Evolutionary conservation across 2,888 invertebrate species (phyloP).

Genomic region (Rugalucina vietnamica): DNA sequence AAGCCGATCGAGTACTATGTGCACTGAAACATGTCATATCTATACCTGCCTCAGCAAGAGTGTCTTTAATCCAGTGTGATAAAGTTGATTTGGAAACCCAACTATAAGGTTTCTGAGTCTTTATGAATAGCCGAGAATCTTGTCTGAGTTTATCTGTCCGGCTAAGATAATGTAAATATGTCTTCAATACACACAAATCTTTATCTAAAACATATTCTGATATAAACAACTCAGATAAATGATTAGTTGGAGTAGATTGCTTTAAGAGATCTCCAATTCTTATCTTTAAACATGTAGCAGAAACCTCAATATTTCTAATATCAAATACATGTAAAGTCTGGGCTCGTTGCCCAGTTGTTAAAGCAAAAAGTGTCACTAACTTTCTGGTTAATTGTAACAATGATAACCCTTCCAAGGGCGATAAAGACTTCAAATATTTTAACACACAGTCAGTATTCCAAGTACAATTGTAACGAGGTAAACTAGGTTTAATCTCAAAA

Average conservation of each 20-base stretch:
- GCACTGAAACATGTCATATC: slow-evolving; percentile 32
- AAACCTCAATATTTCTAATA: slow-evolving; percentile 26
- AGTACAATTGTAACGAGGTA: slow-evolving; percentile 46
- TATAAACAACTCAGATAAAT: slow-evolving; percentile 13
- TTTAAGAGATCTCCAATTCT: slow-evolving; percentile 45
- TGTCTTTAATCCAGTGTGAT: slow-evolving; percentile 41
- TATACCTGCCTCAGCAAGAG: slow-evolving; percentile 36
- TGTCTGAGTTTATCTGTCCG: slow-evolving; percentile 30
- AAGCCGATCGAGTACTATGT: slow-evolving; percentile 44
- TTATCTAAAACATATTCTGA: slow-evolving; percentile 30
- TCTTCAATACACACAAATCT: slow-evolving; percentile 44
- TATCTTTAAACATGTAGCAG: neutral
- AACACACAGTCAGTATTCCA: slow-evolving; percentile 56
- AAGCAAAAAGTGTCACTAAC: slow-evolving; percentile 45
- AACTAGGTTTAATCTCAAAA: slow-evolving; percentile 38
- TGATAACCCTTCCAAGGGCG: slow-evolving; percentile 26
- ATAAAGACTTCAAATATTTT: slow-evolving; percentile 28
- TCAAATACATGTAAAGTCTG: slow-evolving; percentile 49
- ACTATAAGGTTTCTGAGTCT: slow-evolving; percentile 35
- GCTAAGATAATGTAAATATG: slow-evolving; percentile 34
- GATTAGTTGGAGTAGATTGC: slow-evolving; percentile 36
- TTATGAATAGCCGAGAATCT: slow-evolving; percentile 30
- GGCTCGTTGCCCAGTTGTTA: slow-evolving; percentile 50
- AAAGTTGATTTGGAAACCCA: slow-evolving; percentile 40
- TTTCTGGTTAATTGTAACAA: slow-evolving; percentile 36